phyloP scores from a whole-genome alignment of 2,888 invertebrate genomes.

The Clistopyga incitator region DNA sequence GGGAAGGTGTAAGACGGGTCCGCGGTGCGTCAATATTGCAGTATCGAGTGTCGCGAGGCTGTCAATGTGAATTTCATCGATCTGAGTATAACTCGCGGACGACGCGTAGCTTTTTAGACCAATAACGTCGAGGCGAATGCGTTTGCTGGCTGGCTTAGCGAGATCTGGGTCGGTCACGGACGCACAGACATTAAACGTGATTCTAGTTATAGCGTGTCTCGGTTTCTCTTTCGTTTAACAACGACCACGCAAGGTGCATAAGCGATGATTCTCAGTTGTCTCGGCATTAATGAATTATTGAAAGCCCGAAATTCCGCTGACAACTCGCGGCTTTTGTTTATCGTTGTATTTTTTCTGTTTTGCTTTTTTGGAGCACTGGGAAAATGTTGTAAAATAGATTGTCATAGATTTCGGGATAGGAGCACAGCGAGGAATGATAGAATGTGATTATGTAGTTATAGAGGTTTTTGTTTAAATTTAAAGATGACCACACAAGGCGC shows the following conservation, averaged over 20 bases:
- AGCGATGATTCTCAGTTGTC: background rate
- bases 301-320: background rate
- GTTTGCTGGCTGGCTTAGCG: background rate
- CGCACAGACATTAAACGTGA: conserved; percentile 25
- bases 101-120: background rate
- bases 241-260: conserved; percentile 8
- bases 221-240: conserved; percentile 18
- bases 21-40: background rate
- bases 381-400: background rate
- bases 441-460: conserved; percentile 1
- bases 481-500: background rate
- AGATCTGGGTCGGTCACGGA: conserved; percentile 44
- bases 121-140: conserved; percentile 8
- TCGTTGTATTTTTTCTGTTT: background rate
- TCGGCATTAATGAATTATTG: background rate
- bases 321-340: conserved; percentile 12
- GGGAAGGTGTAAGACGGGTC: background rate
- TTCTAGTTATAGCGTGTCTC: conserved; percentile 1
- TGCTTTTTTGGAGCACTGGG: background rate
- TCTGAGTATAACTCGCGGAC: background rate
- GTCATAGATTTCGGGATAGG: conserved; percentile 19
- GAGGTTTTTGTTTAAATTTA: background rate
- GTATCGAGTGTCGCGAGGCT: conserved; percentile 3
- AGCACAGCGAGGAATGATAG: background rate
- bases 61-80: conserved; percentile 1